Conservation (phyloP, 2,888 invertebrate species). For the Glaucopsyche alexis region DNA sequence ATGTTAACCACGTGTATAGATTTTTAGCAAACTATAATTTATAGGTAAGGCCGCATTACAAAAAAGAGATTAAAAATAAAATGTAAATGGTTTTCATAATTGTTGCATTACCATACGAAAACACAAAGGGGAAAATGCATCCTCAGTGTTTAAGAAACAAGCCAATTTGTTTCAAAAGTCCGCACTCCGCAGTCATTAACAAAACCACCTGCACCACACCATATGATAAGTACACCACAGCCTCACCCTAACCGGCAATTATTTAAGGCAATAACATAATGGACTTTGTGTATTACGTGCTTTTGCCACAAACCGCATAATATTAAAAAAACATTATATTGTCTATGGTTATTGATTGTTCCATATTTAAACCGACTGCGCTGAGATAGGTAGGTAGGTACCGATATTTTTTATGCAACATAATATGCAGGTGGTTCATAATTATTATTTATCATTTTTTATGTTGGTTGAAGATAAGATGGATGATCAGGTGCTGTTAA, state of each 20-base stretch:
- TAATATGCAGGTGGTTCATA: too few species aligned
- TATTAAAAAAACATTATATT: background rate
- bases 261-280: conserved; percentile 24
- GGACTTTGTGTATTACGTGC: conserved; percentile 7
- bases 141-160: conserved; percentile 7
- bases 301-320: conserved; percentile 14
- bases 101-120: conserved; percentile 18
- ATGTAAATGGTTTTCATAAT: background rate
- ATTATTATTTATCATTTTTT: background rate
- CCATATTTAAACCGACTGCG: background rate
- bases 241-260: conserved; percentile 11
- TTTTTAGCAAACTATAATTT: too few species aligned
- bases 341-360: background rate
- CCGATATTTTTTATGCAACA: too few species aligned
- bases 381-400: too few species aligned
- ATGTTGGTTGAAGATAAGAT: background rate
- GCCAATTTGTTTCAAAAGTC: conserved; percentile 24
- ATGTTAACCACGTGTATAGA: too few species aligned
- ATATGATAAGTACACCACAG: conserved; percentile 23
- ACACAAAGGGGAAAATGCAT: background rate
- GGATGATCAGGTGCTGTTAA: background rate
- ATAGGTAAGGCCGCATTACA: too few species aligned
- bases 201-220: conserved; percentile 15
- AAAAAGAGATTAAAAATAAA: too few species aligned
- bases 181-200: conserved; percentile 24